Base-by-base conservation (phyloP, 2,888 invertebrate species). In the Hydrotaea diabolus region DNA sequence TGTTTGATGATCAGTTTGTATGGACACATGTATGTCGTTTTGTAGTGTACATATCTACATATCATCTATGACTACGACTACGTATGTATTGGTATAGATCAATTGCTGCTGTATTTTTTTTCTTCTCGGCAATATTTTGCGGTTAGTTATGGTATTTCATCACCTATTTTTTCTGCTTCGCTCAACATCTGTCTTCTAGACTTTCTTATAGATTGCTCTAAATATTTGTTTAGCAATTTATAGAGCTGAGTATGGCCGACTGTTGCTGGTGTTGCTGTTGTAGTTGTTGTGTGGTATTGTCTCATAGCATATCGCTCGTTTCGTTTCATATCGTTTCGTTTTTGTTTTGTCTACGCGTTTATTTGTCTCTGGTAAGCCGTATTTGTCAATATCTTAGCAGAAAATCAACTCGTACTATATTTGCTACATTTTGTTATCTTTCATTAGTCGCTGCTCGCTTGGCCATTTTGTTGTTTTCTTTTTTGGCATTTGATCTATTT, bases 161-260 rank as follows among this genome's bases (percentile, higher is more conserved):
- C 78, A 72, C 55, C 64, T 77, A 59, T 66, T 73, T 69, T 23
- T 19, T 55, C 64, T 69, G 69, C 69, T 69, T 69, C 69, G 36
- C 39, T 26, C 62, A 74, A 69, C 72, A 72, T 76, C 77, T 80
- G 64, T 49, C 76, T 62, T 49, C 74, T 77, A 83, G 23, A 80
- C 80, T 80, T 84, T 80, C 83, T 26, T 80, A 49, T 73, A 36
- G 59, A 55, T 59, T 84, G 84, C 64, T 81, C 84, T 43, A 78
- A 81, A 81, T 84, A 76, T 78, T 78, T 80, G 43, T 72, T 78
- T 71, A 66, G 75, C 64, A 75, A 77, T 76, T 78, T 43, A 46
- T 57, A 64, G 31, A 31, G 31, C 31, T 31, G 31, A 39, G 46
- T 75, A 19, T 55, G 69, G 71, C 55, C 19, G 17, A 39, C 57